Evolutionary conservation across 2,113 vertebrate genomes (phyloP).

Genomic region (Isurus oxyrinchus): DNA sequence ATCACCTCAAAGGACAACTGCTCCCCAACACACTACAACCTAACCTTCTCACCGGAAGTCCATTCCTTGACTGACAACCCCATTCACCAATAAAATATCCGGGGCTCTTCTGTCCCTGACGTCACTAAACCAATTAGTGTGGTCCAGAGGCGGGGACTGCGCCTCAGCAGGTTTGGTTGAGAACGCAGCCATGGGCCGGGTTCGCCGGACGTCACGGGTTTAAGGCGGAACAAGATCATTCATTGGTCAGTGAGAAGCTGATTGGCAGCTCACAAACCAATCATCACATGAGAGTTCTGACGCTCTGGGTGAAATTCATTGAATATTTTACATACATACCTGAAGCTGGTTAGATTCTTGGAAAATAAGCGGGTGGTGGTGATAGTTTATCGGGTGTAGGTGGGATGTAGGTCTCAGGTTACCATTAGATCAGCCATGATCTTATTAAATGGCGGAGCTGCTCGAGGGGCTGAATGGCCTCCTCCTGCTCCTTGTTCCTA

Average conservation of each 20-base stretch:
- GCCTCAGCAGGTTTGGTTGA: not conserved
- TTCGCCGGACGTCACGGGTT: not conserved
- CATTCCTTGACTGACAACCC: not conserved
- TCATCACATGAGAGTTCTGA: too few relatives aligned
- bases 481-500: not conserved
- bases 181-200: not conserved
- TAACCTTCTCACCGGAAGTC: not conserved
- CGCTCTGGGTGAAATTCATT: not conserved
- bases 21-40: not conserved
- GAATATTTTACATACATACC: not conserved
- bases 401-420: too few relatives aligned
- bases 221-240: not conserved
- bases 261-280: not conserved
- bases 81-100: not conserved
- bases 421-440: too few relatives aligned
- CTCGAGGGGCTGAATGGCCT: too few relatives aligned
- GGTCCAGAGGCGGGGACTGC: not conserved
- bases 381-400: too few relatives aligned
- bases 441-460: too few relatives aligned
- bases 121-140: not conserved
- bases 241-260: not conserved
- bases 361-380: too few relatives aligned
- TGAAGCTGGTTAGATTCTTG: too few relatives aligned
- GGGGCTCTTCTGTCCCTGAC: not conserved
- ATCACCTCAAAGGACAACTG: constrained; percentile 6